phyloP scores from a whole-genome alignment of 2,113 vertebrate genomes.

The Urocolius indicus region DNA sequence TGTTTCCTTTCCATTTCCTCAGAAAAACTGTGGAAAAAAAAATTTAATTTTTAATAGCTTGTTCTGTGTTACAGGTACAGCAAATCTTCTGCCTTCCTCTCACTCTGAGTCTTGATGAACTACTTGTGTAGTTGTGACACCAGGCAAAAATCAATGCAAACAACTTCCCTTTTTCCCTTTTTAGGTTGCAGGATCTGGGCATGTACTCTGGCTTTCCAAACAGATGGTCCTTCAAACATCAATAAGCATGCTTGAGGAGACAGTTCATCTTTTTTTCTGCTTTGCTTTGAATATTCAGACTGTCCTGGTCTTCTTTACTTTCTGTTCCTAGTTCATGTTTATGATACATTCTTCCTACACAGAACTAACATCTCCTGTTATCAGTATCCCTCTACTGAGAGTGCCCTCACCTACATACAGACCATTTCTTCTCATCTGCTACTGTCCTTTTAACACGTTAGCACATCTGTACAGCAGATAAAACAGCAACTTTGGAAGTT shows the following conservation, averaged over 20 bases:
- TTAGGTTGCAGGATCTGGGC: fast-evolving
- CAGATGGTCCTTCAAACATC: not conserved
- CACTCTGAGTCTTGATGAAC: not conserved
- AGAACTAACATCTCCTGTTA: not conserved
- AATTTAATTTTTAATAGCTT: not conserved
- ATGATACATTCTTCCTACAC: not conserved
- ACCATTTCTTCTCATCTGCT: not conserved
- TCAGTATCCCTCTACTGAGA: not conserved
- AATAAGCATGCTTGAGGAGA: not conserved
- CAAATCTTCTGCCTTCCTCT: not conserved
- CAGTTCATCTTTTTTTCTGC: not conserved
- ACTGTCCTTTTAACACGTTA: not conserved
- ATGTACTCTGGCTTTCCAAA: not conserved
- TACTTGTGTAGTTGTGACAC: not conserved
- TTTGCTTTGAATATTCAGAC: not conserved
- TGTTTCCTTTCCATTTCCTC: not conserved
- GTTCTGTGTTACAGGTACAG: not conserved
- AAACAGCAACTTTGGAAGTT: not conserved
- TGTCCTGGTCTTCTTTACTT: not conserved
- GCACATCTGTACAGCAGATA: not conserved
- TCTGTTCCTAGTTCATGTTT: not conserved
- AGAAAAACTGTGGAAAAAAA: not conserved
- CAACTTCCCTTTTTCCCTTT: not conserved
- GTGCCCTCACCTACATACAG: not conserved
- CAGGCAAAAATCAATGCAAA: not conserved